These are phyloP conservation scores for Hirudo medicinalis DNA, from an alignment of 1,140 invertebrate genomes.

Conservation along the genomic window DNA sequence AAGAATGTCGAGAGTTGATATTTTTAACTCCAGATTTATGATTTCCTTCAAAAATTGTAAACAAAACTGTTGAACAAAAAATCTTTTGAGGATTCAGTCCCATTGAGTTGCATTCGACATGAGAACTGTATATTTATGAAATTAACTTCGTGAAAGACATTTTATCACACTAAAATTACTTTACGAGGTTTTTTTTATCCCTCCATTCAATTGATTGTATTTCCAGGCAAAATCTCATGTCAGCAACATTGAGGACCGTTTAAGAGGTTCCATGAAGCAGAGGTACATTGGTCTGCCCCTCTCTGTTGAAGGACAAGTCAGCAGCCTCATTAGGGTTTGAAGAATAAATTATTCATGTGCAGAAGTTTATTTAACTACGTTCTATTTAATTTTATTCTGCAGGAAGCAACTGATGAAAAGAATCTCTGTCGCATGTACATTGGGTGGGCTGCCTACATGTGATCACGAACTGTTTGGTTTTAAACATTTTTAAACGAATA, in stretches of 20 bases:
- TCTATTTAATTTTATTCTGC: conserved; percentile 23
- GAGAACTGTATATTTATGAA: too few species aligned
- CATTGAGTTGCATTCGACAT: too few species aligned
- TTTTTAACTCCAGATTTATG: too few species aligned
- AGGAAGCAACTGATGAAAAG: conserved; percentile 72
- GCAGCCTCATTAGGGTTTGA: conserved; percentile 58
- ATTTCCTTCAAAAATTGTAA: too few species aligned
- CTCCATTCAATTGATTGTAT: conserved; percentile 5
- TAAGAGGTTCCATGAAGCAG: conserved; percentile 60
- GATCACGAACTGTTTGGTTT: conserved; percentile 19
- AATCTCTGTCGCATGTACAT: conserved; percentile 91
- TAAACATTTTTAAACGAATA: too few species aligned
- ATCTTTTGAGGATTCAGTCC: too few species aligned
- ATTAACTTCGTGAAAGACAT: too few species aligned
- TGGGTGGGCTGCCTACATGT: conserved; percentile 80
- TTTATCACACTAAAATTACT: too few species aligned
- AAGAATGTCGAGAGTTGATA: too few species aligned
- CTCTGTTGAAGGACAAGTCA: conserved; percentile 85
- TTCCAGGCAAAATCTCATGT: conserved; percentile 61
- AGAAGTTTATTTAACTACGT: not conserved
- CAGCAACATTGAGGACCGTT: conserved; percentile 62
- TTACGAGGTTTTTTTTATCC: too few species aligned
- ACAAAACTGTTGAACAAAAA: too few species aligned
- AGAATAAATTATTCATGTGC: not conserved
- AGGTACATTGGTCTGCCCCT: conserved; percentile 40